These are phyloP conservation scores for Strix aluco DNA, from an alignment of 2,113 vertebrate genomes.

Conservation along the genomic window DNA sequence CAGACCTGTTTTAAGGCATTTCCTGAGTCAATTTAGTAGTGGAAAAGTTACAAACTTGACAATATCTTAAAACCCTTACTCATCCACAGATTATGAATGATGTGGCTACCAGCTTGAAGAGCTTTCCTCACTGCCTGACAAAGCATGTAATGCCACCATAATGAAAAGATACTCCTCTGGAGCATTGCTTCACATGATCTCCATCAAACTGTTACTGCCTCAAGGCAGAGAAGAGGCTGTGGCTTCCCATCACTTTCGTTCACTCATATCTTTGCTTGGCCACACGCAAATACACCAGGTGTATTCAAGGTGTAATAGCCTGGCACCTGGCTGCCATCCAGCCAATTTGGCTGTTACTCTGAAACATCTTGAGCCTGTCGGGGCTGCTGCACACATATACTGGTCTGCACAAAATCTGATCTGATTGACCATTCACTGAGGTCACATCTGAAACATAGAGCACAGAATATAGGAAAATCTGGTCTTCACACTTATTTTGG, in stretches of 20 bases:
- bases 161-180: not conserved
- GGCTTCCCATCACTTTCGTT: not conserved
- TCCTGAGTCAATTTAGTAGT: not conserved
- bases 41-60: not conserved
- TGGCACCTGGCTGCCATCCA: not conserved
- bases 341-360: not conserved
- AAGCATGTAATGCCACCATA: rapidly evolving
- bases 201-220: not conserved
- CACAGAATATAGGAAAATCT: not conserved
- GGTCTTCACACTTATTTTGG: not conserved
- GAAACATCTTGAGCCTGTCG: not conserved
- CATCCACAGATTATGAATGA: not conserved
- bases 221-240: not conserved
- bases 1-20: not conserved
- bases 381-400: not conserved
- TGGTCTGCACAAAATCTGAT: not conserved
- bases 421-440: not conserved
- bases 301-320: not conserved
- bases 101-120: not conserved
- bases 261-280: not conserved
- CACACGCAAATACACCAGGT: not conserved
- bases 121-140: not conserved
- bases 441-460: not conserved
- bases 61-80: not conserved
- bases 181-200: not conserved